A percentile compares a stretch with the other conserved stretches of the same genome.
Evolutionary conservation across 2,113 vertebrate species (phyloP).

Genomic region (Myrmecobius fasciatus): DNA sequence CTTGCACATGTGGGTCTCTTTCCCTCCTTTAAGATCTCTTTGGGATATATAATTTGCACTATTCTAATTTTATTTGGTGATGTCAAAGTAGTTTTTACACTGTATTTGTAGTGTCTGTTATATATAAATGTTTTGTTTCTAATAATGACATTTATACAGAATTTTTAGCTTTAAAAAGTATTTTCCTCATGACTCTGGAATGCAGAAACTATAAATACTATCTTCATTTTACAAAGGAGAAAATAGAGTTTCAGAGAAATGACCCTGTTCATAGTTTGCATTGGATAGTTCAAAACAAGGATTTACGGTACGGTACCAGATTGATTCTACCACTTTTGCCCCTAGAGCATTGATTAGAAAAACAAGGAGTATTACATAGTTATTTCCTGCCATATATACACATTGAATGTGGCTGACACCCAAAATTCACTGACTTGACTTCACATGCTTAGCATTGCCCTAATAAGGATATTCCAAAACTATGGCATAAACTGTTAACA

Average conservation of each 20-base stretch:
- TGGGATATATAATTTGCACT: too few relatives aligned
- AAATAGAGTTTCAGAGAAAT: background rate
- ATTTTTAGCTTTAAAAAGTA: background rate
- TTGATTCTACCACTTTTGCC: background rate
- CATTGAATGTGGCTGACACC: background rate
- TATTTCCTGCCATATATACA: background rate
- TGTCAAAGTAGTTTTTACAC: constrained; percentile 40
- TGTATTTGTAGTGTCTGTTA: constrained; percentile 11
- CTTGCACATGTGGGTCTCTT: too few relatives aligned
- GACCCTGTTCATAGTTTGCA: background rate
- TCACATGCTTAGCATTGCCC: background rate
- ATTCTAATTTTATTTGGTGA: background rate
- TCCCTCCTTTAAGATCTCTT: too few relatives aligned
- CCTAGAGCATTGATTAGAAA: background rate
- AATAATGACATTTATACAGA: background rate
- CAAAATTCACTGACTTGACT: background rate
- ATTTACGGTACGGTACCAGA: background rate
- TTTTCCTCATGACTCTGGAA: background rate
- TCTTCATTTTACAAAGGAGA: background rate
- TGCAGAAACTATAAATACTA: background rate
- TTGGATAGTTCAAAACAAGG: background rate
- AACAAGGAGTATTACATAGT: background rate
- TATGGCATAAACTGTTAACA: background rate
- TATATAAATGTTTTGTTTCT: constrained; percentile 16
- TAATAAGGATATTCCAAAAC: background rate